Evolutionary conservation across 2,888 invertebrate genomes (phyloP), one percentile per base, ranked within the genome.

Genomic region (Drosophila paucipuncta): DNA sequence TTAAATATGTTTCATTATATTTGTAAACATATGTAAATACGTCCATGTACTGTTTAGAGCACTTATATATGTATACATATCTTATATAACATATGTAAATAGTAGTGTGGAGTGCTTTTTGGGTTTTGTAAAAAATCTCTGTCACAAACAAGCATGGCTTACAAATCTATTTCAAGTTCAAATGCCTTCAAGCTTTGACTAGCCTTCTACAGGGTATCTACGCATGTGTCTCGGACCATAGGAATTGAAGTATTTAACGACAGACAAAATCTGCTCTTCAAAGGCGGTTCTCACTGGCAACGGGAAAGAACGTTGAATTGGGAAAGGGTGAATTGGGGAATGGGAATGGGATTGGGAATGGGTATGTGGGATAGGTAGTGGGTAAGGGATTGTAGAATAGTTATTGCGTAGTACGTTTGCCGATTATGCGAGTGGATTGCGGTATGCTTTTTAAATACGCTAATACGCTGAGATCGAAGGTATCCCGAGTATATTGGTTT

Each of bases 381-480:
- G 47, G 39, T 25, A 33, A 10, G 28, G 30, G 47, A 47, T 37
- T 28, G 28, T 30, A 49, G 30, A 31, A 28, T 35, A 50, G 50
- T 47, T 28, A 39, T 35, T 49, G 37, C 47, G 55, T 54, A 57
- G 72, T 87, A 85, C 85, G 90, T 89, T 90, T 69, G 78, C 58
- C 65, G 88, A 90, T 78, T 90, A 58, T 70, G 55, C 70, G 76
- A 85, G 67, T 85, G 69, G 62, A 53, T 79, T 69, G 68, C 57
- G 68, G 65, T 60, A 43, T 35, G 67, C 41, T 69, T 64, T 69
- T 25, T 47, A 16, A 47, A 16, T 47, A 25, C 47, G 16, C 25
- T 25, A 47, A 16, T 47, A 25, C 47, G 16, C 9, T 25, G 47
- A 16, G 16, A 25, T 7, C 9, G 25, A 25, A 25, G 47, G 25